Evolutionary conservation across 2,888 invertebrate species (phyloP).

Genomic region (Cephus rjabovi): DNA sequence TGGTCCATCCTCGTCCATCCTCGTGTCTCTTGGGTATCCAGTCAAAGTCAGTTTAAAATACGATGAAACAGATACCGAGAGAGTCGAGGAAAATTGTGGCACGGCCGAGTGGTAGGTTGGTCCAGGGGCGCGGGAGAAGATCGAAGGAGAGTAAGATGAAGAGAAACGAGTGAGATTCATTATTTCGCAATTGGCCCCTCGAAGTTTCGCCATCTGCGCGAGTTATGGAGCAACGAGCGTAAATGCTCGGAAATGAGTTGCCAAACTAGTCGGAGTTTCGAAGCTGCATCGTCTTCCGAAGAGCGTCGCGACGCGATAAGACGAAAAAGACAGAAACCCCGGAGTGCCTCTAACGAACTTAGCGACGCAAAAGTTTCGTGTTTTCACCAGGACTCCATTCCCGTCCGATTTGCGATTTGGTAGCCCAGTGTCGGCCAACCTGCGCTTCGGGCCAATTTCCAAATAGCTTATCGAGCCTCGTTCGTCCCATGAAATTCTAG

Average conservation of each 20-base stretch:
- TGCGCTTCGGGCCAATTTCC: not conserved
- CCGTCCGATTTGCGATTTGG: not conserved
- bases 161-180: not conserved
- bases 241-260: slow-evolving; percentile 7
- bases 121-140: not conserved
- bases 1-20: too few relatives aligned
- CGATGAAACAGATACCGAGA: not conserved
- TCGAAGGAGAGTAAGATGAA: too few relatives aligned
- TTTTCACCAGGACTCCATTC: not conserved
- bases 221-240: not conserved
- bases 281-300: not conserved
- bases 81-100: not conserved
- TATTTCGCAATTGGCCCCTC: not conserved
- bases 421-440: not conserved
- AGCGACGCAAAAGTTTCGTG: not conserved
- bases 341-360: not conserved
- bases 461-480: not conserved
- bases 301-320: not conserved
- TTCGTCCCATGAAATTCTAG: not conserved
- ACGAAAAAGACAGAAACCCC: not conserved
- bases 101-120: not conserved
- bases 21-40: not conserved
- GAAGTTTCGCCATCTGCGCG: not conserved
- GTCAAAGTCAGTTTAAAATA: not conserved
- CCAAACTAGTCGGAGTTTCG: not conserved